Conservation (phyloP, 1,140 invertebrate genomes). For the Notospermus geniculatus region DNA sequence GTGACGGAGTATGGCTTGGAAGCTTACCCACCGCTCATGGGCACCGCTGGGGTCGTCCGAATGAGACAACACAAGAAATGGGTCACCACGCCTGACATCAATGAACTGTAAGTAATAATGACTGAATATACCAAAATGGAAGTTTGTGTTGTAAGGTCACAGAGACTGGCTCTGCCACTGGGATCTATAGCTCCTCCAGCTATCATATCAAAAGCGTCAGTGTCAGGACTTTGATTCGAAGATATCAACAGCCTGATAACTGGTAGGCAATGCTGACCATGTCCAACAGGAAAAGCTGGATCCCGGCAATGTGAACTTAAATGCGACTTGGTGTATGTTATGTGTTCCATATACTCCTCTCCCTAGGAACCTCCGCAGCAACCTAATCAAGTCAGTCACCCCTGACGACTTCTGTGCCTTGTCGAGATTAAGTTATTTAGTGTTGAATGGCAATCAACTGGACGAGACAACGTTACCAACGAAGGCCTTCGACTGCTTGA, state of each 20-base stretch:
- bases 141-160: too few relatives aligned
- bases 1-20: not conserved
- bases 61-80: constrained; percentile 5
- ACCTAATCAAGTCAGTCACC: not conserved
- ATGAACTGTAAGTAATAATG: constrained; percentile 10
- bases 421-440: not conserved
- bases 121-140: too few relatives aligned
- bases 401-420: constrained; percentile 3
- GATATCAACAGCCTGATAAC: too few relatives aligned
- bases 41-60: not conserved
- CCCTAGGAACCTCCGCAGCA: not conserved
- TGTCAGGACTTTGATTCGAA: too few relatives aligned
- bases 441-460: not conserved
- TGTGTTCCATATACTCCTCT: too few relatives aligned
- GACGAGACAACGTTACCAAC: not conserved
- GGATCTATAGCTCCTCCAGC: too few relatives aligned
- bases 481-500: not conserved
- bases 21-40: constrained; percentile 6
- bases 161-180: too few relatives aligned
- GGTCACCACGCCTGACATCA: not conserved
- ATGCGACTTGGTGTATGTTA: too few relatives aligned
- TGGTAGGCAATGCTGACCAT: too few relatives aligned
- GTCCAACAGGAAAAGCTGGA: too few relatives aligned
- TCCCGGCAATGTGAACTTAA: too few relatives aligned
- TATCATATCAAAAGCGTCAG: too few relatives aligned